Base-by-base conservation (phyloP, 2,113 vertebrate species). In the Lophochroa leadbeateri region DNA sequence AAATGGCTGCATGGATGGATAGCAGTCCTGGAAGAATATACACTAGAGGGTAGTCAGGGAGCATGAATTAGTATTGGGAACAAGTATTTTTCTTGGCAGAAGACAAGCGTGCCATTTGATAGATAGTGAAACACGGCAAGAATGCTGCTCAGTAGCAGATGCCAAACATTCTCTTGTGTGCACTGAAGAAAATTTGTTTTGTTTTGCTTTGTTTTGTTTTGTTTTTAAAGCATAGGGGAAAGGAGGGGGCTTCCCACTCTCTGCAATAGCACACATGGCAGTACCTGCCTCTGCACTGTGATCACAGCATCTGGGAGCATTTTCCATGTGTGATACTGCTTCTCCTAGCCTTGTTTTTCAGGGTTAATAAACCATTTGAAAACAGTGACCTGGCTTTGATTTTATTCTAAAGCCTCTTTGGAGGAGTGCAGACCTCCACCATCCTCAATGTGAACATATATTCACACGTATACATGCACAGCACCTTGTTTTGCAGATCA, bases 51-150 rank as follows among this genome's bases (percentile, higher is more conserved):
- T 94, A 96, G 96, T 96, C 92, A 95, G 95, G 82, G 88, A 97
- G 96, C 94, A 90, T 80, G 96, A 86, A 86, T 97, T 93, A 88
- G 90, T 92, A 93, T 93, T 93, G 84, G 95, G 84, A 97, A 95
- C 65, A 92, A 96, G 93, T 94, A 94, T 96, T 97, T 96, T 96
- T 94, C 94, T 96, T 97, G 96, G 96, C 97, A 96, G 74, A 76
- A 65, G 82, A 82, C 0, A 0, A 92, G 71, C 18, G 0, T 96
- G 96, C 95, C 88, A 91, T 96, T 92, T 95, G 82, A 92, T 70
- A 92, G 91, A 96, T 74, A 91, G 83, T 27, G 72, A 95, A 94
- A 90, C 78, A 82, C 53, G 21, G 94, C 82, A 87, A 92, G 94
- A 96, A 96, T 95, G 93, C 77, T 85, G 57, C 53, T 91, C 74